Evolutionary conservation across 2,888 invertebrate genomes (phyloP).

Genomic region (Apodemia hepburni): DNA sequence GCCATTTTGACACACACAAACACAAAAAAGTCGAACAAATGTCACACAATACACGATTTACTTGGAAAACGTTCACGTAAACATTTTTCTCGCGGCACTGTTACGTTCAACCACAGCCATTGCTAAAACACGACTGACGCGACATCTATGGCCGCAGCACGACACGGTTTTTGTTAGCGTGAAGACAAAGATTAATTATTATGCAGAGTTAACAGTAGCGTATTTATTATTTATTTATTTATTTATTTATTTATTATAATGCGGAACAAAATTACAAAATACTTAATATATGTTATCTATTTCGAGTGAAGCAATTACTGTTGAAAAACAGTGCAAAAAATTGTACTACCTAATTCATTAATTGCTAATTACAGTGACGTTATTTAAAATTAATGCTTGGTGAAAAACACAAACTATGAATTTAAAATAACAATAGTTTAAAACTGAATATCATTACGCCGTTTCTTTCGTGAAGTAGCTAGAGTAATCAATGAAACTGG

Average conservation of each 20-base stretch:
- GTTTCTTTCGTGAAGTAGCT: no score
- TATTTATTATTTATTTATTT: not conserved
- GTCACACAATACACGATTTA: slow-evolving; percentile 22
- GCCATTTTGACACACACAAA: slow-evolving; percentile 51
- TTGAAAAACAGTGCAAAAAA: not conserved
- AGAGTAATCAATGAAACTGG: no score
- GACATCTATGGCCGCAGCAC: slow-evolving; percentile 18
- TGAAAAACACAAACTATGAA: not conserved
- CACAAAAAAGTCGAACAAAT: slow-evolving; percentile 28
- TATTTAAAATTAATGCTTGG: not conserved
- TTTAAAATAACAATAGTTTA: no score
- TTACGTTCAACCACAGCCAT: slow-evolving; percentile 43
- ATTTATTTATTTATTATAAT: not conserved
- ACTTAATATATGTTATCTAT: not conserved
- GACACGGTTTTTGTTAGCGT: slow-evolving; percentile 24
- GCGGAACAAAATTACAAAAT: slow-evolving; percentile 5
- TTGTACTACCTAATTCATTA: not conserved
- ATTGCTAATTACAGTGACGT: not conserved
- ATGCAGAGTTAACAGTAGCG: slow-evolving; percentile 24
- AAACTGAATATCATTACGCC: no score
- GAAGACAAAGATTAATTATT: slow-evolving; percentile 39
- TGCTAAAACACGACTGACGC: slow-evolving; percentile 46
- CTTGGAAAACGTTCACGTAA: slow-evolving; percentile 46
- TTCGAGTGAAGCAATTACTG: not conserved
- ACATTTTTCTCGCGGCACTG: slow-evolving; percentile 36